Percentiles rank a stretch among this genome's conserved stretches.
Conservation (phyloP, 92 coral and sea anemone species). For the Palythoa grandis region DNA sequence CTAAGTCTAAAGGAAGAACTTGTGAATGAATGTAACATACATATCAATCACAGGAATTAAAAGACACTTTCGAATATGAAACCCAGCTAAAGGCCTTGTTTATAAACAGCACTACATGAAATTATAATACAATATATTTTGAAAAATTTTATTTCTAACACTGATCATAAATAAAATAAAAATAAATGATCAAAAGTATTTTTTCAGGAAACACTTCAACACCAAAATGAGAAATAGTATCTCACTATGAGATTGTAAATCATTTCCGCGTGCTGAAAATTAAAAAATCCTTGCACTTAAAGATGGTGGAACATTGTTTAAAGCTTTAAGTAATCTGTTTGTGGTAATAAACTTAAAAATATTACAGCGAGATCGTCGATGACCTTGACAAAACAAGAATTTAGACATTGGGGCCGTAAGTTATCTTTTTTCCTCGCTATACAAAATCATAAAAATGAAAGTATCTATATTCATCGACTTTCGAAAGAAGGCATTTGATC, state of each 20-base stretch:
- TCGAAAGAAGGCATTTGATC: background rate
- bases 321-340: conserved; percentile 20
- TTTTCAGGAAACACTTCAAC: background rate
- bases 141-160: no score
- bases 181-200: no score
- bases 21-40: no score
- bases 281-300: background rate
- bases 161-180: no score
- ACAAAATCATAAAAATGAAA: background rate
- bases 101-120: no score
- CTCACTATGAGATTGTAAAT: background rate
- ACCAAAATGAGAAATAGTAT: background rate
- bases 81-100: no score
- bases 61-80: no score
- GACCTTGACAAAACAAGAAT: no score
- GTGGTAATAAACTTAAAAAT: background rate
- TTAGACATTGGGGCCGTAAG: background rate
- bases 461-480: background rate
- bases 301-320: background rate
- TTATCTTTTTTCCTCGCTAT: background rate
- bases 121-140: no score
- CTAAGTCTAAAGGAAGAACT: no score
- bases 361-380: background rate
- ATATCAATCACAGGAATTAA: no score
- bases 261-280: background rate